Base-by-base conservation (phyloP, 2,797 vertebrate genomes). In the Oceanodroma leucorhoa region DNA sequence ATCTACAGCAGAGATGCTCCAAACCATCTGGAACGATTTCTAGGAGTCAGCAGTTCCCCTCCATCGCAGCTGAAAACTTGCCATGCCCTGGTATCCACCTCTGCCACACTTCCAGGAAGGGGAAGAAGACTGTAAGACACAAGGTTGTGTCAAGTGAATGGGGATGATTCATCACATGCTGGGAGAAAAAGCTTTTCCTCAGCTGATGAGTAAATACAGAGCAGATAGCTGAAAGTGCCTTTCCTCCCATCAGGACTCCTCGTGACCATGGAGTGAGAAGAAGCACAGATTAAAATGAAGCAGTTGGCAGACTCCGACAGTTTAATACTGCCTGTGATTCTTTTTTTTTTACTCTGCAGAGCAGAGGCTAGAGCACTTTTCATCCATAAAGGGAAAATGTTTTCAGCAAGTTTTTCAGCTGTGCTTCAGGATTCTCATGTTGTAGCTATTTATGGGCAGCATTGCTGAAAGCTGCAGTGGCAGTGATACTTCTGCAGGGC, bases 21-120 rank as follows among this genome's bases (percentile, higher is more conserved):
- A 95, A 93, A 95, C 97, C 98, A 98, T 98, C 97, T 98, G 98
- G 97, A 97, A 96, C 69, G 89, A 90, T 96, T 97, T 95, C 94
- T 91, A 95, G 91, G n/a, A 96, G 94, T 98, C 97, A 98, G 97
- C 97, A 96, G 95, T 96, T 97, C 93, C 83, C 66, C 66, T 83
- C 43, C 58, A 62, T 18, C 15, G 1, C 86, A 79, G 88, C 89
- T 96, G 94, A 96, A 96, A 95, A 90, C 72, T 87, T 83, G 83
- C 91, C 93, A 89, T 92, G 85, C 70, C 85, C 55, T 79, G 87
- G 86, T 69, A 73, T 80, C 71, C 86, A 53, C 54, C 65, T 69
- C 76, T 66, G 71, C 82, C 69, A 54, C 54, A 5, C 17, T 90
- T 43, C 73, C 91, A 93, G 53, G 55, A n/a, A 57, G 36, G 34